phyloP scores from a whole-genome alignment of 1,140 invertebrate species.

The Cephus cinctus region DNA sequence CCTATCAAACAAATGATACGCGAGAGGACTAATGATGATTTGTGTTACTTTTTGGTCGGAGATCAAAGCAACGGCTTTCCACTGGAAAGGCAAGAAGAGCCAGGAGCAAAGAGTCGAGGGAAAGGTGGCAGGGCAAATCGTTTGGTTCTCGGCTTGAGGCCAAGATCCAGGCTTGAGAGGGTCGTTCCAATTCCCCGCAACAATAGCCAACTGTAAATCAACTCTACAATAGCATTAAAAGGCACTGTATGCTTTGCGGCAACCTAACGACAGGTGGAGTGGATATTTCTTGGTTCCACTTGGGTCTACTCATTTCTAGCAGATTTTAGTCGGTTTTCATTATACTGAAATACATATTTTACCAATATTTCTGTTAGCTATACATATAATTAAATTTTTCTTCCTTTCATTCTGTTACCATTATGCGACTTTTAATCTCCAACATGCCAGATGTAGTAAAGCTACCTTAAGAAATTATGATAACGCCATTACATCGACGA shows the following conservation, averaged over 20 bases:
- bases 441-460: too few relatives aligned
- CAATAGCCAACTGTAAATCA: slow-evolving; percentile 24
- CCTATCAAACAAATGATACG: slow-evolving; percentile 29
- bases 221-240: slow-evolving; percentile 24
- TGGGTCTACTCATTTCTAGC: too few relatives aligned
- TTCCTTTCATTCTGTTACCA: too few relatives aligned
- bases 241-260: slow-evolving; percentile 14
- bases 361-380: too few relatives aligned
- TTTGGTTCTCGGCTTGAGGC: slow-evolving; percentile 17
- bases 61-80: slow-evolving; percentile 13
- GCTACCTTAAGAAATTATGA: too few relatives aligned
- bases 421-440: too few relatives aligned
- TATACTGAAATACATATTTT: too few relatives aligned
- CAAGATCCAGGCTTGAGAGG: slow-evolving; percentile 18
- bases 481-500: too few relatives aligned
- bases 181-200: slow-evolving; percentile 27
- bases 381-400: too few relatives aligned
- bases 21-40: slow-evolving; percentile 30
- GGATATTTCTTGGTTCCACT: too few relatives aligned
- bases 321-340: too few relatives aligned
- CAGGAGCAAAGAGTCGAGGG: slow-evolving; percentile 5
- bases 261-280: slow-evolving; percentile 15
- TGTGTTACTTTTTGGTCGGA: slow-evolving; percentile 29
- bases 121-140: neutral
- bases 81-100: slow-evolving; percentile 14